These are phyloP conservation scores for Daboia siamensis DNA, from an alignment of 2,113 vertebrate genomes.

Conservation along the genomic window DNA sequence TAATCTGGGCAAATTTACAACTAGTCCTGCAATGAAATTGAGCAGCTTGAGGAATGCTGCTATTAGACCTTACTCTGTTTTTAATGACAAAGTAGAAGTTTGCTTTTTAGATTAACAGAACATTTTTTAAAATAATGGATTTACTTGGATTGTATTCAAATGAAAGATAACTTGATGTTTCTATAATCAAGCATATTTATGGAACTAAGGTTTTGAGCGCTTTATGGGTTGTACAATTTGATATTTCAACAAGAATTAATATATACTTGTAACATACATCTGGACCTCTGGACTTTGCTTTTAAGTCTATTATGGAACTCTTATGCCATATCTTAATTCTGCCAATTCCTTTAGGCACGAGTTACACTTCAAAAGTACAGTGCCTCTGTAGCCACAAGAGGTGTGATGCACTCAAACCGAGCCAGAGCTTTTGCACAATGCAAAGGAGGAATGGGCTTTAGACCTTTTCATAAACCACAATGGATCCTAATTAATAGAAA, in stretches of 20 bases:
- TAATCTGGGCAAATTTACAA: background rate
- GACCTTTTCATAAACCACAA: conserved; percentile 90
- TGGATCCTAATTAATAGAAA: conserved; percentile 90
- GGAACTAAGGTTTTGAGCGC: background rate
- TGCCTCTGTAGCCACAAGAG: conserved; percentile 84
- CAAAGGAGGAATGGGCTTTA: conserved; percentile 82
- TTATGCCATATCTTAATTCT: background rate
- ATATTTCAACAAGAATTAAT: background rate
- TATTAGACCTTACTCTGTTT: background rate
- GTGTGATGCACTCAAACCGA: conserved; percentile 87
- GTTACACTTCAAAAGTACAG: conserved; percentile 79
- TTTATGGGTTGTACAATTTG: background rate
- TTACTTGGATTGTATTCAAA: background rate
- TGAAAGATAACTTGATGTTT: background rate
- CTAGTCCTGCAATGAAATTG: background rate
- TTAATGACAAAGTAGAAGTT: background rate
- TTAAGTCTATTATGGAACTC: background rate
- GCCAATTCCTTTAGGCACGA: conserved; percentile 67
- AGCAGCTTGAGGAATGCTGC: background rate
- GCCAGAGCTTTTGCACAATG: conserved; percentile 73
- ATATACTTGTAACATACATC: background rate
- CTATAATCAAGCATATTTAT: background rate
- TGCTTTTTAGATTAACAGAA: background rate
- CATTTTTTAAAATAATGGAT: background rate
- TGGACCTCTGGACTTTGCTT: background rate